Evolutionary conservation across 2,113 vertebrate genomes (phyloP), one percentile per base, ranked within the genome.

Genomic region (Pygoscelis adeliae): DNA sequence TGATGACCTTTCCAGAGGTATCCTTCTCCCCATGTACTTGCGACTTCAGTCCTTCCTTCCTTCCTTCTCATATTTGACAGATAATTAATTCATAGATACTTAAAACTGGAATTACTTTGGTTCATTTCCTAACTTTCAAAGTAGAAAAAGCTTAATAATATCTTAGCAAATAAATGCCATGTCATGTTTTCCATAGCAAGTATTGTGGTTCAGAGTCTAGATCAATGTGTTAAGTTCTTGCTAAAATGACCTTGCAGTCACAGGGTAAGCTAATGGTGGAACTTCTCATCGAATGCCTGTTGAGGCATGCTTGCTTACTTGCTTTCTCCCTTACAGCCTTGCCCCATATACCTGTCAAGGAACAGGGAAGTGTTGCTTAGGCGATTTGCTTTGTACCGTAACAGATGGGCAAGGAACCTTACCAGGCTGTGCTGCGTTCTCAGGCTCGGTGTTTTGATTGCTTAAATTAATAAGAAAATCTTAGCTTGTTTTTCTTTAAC

Each of bases 401-500:
- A 52, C 59, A 84, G 40, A 38, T 6, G 3, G 58, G 62, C 46
- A 65, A 85, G 53, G 58, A 89, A 25, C 38, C 58, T 56, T 44
- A 53, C 17, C 49, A 74, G 71, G 50, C 82, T 81, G 58, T 73
- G 71, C 79, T 1, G 7, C 83, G 53, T 62, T 89, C 27, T 3
- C 53, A 79, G 62, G 36, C 62, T 85, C 0, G 0, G 15, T 83
- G 70, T 56, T 96, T 85, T 69, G 62, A 29, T 73, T 77, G 72
- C 29, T 91, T 53, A 53, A 73, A 87, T 63, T 47, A 78, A 55
- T 36, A 14, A 90, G 80, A 52, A 90, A 82, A 44, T 55, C 56
- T 92, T 63, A 59, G 76, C 47, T 94, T 92, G 63, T 93, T 96
- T 93, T 87, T 89, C 69, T 93, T 92, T 63, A 89, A 87, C 6